Percentiles rank a stretch among this genome's conserved stretches.
phyloP scores from a whole-genome alignment of 2,888 invertebrate genomes.

The Octonoba sinensis region DNA sequence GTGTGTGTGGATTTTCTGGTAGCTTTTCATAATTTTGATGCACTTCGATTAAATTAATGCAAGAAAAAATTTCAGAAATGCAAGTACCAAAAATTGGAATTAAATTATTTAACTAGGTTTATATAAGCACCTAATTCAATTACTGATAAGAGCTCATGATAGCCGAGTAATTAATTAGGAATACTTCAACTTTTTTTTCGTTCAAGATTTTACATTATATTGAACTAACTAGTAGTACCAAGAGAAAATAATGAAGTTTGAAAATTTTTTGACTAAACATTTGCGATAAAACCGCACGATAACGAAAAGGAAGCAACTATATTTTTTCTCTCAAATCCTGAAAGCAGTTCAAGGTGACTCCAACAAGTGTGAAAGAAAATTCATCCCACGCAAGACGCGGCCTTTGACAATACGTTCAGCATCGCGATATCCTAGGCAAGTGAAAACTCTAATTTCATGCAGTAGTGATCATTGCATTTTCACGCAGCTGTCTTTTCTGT shows the following conservation, averaged over 20 bases:
- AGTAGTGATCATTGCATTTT: background rate
- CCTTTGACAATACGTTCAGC: too few species aligned
- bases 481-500: background rate
- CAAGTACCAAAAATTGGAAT: background rate
- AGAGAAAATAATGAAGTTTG: background rate
- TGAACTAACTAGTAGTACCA: too few species aligned
- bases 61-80: too few species aligned
- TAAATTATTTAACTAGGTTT: too few species aligned
- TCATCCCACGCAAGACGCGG: background rate
- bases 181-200: too few species aligned
- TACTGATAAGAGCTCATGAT: too few species aligned
- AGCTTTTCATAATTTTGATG: too few species aligned
- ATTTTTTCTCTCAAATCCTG: background rate
- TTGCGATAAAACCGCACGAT: background rate
- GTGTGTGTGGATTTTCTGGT: background rate
- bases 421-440: background rate
- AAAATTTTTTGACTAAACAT: background rate
- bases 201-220: too few species aligned
- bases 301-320: conserved; percentile 1
- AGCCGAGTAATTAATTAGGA: too few species aligned
- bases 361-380: background rate
- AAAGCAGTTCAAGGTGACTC: conserved; percentile 16
- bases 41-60: too few species aligned
- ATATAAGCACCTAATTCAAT: too few species aligned
- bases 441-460: conserved; percentile 1